Conservation (phyloP, 2,113 vertebrate species). For the Bungarus multicinctus region DNA sequence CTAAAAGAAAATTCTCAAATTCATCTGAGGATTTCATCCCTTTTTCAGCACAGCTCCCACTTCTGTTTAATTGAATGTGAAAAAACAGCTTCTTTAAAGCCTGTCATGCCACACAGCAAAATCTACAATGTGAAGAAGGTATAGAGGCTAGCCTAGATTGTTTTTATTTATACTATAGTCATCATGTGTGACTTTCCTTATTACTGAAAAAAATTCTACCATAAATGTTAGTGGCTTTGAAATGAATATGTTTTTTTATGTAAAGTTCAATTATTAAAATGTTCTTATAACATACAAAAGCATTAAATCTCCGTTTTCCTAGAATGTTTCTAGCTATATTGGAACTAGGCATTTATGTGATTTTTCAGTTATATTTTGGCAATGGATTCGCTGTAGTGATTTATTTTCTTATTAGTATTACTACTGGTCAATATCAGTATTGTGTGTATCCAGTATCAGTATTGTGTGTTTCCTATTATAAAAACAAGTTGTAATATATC, state of each 20-base stretch:
- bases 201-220: neutral
- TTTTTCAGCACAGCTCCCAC: neutral
- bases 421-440: neutral
- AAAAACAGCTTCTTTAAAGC: neutral
- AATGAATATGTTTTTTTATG: neutral
- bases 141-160: neutral
- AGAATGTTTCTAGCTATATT: neutral
- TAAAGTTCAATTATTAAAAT: neutral
- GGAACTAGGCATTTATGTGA: neutral
- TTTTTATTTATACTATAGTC: neutral
- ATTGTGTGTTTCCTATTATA: slow-evolving; percentile 40
- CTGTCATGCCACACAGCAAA: neutral
- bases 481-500: slow-evolving; percentile 24
- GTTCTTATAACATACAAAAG: neutral
- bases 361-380: neutral
- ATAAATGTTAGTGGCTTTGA: neutral
- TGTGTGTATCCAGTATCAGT: slow-evolving; percentile 33
- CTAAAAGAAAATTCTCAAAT: neutral
- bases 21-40: neutral
- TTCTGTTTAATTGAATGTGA: neutral
- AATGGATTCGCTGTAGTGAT: neutral
- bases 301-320: neutral
- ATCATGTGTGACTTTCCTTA: neutral
- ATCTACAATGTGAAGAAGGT: neutral
- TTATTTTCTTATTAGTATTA: neutral